Evolutionary conservation across 1,140 invertebrate species (phyloP).

Genomic region (Lethrus apterus): DNA sequence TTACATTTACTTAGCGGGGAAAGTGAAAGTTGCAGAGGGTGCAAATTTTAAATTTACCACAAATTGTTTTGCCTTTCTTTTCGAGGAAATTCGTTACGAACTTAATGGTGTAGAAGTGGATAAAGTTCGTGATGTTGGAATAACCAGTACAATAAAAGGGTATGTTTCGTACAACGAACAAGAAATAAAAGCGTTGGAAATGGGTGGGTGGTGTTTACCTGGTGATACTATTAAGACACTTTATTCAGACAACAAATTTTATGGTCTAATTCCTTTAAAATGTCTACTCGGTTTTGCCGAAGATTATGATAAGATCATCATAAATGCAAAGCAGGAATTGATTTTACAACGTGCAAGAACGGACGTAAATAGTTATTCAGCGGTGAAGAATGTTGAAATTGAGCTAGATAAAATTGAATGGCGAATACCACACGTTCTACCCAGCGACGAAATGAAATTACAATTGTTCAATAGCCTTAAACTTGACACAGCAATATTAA

Average conservation of each 20-base stretch:
- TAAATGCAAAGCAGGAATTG: conserved; percentile 43
- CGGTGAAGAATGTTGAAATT: neutral
- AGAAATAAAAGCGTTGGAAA: neutral
- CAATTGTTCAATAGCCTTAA: conserved; percentile 11
- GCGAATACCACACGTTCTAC: conserved; percentile 20
- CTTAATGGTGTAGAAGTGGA: conserved; percentile 8
- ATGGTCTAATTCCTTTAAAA: conserved; percentile 39
- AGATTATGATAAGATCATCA: conserved; percentile 42
- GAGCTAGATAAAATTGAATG: conserved; percentile 15
- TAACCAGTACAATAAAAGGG: conserved; percentile 11
- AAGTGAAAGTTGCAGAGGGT: conserved; percentile 9
- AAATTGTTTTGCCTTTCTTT: conserved; percentile 17
- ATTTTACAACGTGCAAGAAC: conserved; percentile 37
- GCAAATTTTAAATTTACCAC: neutral
- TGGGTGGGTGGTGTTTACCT: conserved; percentile 26
- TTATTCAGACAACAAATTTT: conserved; percentile 29
- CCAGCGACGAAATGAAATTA: conserved; percentile 10
- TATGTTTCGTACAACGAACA: conserved; percentile 10
- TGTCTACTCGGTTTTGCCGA: conserved; percentile 41
- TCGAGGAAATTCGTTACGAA: conserved; percentile 15
- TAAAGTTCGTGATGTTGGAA: neutral
- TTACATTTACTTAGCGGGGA: conserved; percentile 27
- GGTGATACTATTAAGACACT: neutral
- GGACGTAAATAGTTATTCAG: conserved; percentile 19
- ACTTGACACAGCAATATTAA: conserved; percentile 12